A percentile compares a stretch with the other conserved stretches of the same genome.
phyloP scores from a whole-genome alignment of 2,797 vertebrate species.

The Todus mexicanus region DNA sequence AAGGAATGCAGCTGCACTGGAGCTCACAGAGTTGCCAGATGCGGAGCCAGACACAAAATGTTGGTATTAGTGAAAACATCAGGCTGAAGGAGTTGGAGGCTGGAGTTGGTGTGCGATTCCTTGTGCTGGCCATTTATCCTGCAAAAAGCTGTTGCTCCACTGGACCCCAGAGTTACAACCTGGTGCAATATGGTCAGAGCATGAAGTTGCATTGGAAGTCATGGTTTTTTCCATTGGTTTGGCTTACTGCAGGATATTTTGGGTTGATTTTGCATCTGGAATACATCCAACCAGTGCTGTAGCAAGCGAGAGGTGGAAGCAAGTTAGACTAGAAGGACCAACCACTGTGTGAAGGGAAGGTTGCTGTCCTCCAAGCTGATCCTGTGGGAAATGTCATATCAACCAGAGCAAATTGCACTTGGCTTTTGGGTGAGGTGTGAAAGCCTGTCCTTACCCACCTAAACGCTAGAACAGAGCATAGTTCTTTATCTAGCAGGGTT shows the following conservation, averaged over 20 bases:
- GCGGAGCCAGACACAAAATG: background rate
- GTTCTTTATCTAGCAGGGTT: background rate
- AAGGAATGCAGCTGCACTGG: background rate
- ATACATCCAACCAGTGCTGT: background rate
- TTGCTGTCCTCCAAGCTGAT: background rate
- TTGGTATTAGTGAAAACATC: background rate
- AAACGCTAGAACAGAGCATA: background rate
- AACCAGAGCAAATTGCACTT: background rate
- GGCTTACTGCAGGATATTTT: background rate
- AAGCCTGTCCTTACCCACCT: background rate
- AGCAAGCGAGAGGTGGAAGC: background rate
- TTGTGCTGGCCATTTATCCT: background rate
- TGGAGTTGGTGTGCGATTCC: background rate
- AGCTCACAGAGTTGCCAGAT: background rate
- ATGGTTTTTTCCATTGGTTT: background rate
- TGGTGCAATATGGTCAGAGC: background rate
- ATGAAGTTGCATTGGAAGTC: background rate
- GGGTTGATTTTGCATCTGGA: background rate
- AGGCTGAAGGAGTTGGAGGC: background rate
- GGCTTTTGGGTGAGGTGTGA: background rate
- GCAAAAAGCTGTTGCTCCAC: background rate
- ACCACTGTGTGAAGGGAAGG: fast-evolving
- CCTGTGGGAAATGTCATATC: background rate
- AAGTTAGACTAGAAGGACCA: background rate
- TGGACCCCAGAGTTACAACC: background rate